Base-by-base conservation (phyloP, 2,888 invertebrate genomes). In the Macrosiphum euphorbiae region DNA sequence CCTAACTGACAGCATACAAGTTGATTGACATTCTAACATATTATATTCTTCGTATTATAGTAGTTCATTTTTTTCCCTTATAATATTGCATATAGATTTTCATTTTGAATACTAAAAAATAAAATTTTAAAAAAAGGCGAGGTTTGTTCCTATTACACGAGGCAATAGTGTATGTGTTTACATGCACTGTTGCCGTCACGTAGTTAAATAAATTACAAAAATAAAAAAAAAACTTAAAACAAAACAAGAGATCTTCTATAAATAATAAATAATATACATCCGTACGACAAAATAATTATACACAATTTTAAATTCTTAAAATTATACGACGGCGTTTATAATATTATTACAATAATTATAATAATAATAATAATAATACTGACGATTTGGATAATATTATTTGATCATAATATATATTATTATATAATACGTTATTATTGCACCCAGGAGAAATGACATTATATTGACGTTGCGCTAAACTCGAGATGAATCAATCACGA, bases 161-260 rank as follows among this genome's bases (percentile, higher is more conserved):
- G 94, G 90, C 94, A 94, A 90, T 26, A 55, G 44, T 89, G 20
- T 61, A 88, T n/a, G n/a, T 44, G 55, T 41, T 41, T 47, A 47
- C n/a, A 84, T 61, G 89, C 93, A 89, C 44, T 90, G n/a, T 94
- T 90, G 90, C 90, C 35, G 35, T 35, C 93, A 47, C 61, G 86
- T n/a, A 28, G 67, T 35, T 86, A 87, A 78, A 91, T 8, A 86
- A 87, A 84, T 84, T 84, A 91, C 52, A 47, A 47, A 47, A 47
- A 47, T 47, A 52, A 92, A 58, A 84, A 91, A 88, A 88, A 67
- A 84, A 84, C 93, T 94, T 90, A 94, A 67, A 94, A 85, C 11
- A 90, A 90, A 94, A 90, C 58, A 84, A 94, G 93, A 94, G 93
- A 94, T 94, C 93, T 94, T 92, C 67, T 92, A 92, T 67, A 88